phyloP scores from a whole-genome alignment of 92 coral and sea anemone species.

The Epizoanthus ramosus region DNA sequence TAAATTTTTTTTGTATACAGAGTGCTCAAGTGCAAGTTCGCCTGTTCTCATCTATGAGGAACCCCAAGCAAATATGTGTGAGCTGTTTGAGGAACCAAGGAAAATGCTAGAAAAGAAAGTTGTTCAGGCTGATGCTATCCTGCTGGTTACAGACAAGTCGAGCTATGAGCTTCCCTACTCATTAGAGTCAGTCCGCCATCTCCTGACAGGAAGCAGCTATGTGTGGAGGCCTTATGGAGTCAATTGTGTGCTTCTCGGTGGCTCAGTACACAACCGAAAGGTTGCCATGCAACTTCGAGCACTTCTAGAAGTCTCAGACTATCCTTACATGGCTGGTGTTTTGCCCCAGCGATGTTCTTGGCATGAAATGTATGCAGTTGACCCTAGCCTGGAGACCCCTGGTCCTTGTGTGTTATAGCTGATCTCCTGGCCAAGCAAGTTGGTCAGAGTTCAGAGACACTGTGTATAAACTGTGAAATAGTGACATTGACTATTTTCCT shows the following conservation, averaged over 20 bases:
- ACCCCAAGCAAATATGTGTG: conserved; percentile 69
- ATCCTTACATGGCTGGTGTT: conserved; percentile 95
- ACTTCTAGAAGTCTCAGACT: conserved; percentile 89
- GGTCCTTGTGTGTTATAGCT: conserved; percentile 95
- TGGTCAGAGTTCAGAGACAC: neutral
- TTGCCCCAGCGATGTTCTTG: conserved; percentile 96
- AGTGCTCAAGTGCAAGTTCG: conserved; percentile 59
- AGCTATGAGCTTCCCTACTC: conserved; percentile 85
- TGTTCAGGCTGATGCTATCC: conserved; percentile 88
- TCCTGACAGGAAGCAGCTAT: conserved; percentile 76
- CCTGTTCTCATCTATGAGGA: conserved; percentile 82
- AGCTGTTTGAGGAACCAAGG: conserved; percentile 82
- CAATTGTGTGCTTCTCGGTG: conserved; percentile 94
- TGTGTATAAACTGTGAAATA: conserved; percentile 54
- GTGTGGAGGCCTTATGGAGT: conserved; percentile 97
- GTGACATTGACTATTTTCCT: neutral
- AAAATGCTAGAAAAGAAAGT: conserved; percentile 84
- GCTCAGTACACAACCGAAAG: conserved; percentile 94
- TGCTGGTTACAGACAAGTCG: conserved; percentile 88
- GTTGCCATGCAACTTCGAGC: conserved; percentile 94
- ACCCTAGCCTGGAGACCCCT: conserved; percentile 97
- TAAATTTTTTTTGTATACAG: conserved; percentile 40
- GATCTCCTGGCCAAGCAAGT: neutral
- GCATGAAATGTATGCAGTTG: conserved; percentile 97
- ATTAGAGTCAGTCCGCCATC: conserved; percentile 75